Evolutionary conservation across 2,888 invertebrate species (phyloP).

Genomic region (Smittia aterrima): DNA sequence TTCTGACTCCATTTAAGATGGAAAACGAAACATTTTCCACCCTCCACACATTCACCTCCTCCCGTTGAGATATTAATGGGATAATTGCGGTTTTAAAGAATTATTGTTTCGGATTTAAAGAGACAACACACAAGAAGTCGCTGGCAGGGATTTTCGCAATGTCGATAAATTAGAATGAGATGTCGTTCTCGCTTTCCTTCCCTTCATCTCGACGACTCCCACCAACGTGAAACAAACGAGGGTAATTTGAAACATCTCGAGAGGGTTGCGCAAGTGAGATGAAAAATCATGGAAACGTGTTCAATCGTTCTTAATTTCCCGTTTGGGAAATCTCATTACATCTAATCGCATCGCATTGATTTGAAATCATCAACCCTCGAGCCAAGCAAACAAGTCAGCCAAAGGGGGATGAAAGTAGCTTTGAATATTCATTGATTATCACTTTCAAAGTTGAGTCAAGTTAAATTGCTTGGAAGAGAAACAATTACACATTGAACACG

Average conservation of each 20-base stretch:
- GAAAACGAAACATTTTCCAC: neutral
- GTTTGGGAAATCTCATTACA: conserved; percentile 41
- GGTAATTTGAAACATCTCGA: neutral
- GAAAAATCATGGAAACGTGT: conserved; percentile 40
- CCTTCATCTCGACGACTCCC: neutral
- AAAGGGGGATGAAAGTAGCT: neutral
- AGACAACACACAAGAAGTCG: neutral
- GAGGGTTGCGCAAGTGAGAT: conserved; percentile 30
- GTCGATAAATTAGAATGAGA: conserved; percentile 3
- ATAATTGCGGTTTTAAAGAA: conserved; percentile 33
- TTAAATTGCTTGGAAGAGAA: conserved; percentile 14
- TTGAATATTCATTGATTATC: conserved; percentile 25
- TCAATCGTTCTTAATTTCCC: conserved; percentile 42
- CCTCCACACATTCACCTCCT: neutral
- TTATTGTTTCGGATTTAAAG: neutral
- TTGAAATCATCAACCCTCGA: conserved; percentile 37
- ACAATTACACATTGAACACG: neutral
- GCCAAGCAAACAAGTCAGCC: neutral
- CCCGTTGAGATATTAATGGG: conserved; percentile 23
- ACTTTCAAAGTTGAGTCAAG: neutral
- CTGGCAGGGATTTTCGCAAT: conserved; percentile 11
- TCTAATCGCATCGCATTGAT: conserved; percentile 39
- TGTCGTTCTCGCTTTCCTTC: neutral
- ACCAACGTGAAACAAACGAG: neutral
- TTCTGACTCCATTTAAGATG: neutral